Base-by-base conservation (phyloP, 2,888 invertebrate genomes). In the Himalopsyche tibetana region DNA sequence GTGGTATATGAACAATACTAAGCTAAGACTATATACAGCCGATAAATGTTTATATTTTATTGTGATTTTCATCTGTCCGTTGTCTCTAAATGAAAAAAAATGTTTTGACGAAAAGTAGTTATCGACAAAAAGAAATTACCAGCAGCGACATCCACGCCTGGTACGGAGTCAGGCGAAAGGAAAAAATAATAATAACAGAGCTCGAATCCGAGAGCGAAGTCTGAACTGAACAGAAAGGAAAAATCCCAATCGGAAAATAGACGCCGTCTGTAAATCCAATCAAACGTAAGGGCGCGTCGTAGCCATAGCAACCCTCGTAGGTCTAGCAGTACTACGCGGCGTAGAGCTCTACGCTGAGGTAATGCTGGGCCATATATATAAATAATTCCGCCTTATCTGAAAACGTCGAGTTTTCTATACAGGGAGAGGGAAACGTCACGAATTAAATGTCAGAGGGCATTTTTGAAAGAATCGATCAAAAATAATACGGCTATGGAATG, bases 251-350 rank as follows among this genome's bases (percentile, higher is more conserved):
- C 88, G 87, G 84, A 85, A 80, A 56, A 82, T 86, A 88, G 86
- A 88, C 86, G 55, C 84, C 85, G 84, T 63, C 85, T 83, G 86
- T 82, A 88, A 88, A 88, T 86, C 88, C 88, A 88, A 88, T 88
- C 88, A 88, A 86, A 87, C 86, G 87, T 85, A 82, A 87, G 88
- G 88, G 88, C 40, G 87, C 86, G 81, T 82, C 86, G 88, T 88
- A 82, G 45, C 86, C 87, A 88, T 88, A 87, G 86, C 83, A 56
- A 88, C 88, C 69, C 81, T 83, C 87, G 74, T 82, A 42, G 82
- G 81, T 86, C 82, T 84, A 84, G 51, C 86, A 80, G 45, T 80
- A 36, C 42, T 80, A 80, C 80, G 63, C 63, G 38, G 38, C 42
- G 80, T 80, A 40, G 40, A 36, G 38, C 38, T 38, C 80, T 40